A percentile compares a stretch with the other conserved stretches of the same genome.
Conservation (phyloP, 2,888 invertebrate species). For the Erebia aethiops region DNA sequence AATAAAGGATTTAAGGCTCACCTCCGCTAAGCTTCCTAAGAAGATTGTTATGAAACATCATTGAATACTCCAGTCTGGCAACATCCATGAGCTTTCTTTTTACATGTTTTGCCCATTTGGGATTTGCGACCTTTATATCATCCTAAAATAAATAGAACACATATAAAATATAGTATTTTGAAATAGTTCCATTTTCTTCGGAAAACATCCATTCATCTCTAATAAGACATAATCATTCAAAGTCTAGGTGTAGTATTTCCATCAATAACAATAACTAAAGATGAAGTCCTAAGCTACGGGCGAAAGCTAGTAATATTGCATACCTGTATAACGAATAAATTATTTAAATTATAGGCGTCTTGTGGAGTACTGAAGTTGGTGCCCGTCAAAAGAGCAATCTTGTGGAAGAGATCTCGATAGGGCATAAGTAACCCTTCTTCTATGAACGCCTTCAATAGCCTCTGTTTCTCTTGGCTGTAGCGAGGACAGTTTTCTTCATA, state of each 20-base stretch:
- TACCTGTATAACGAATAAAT: constrained; percentile 78
- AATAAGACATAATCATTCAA: neutral
- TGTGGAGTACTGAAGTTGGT: constrained; percentile 77
- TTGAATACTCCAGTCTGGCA: constrained; percentile 78
- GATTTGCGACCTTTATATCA: constrained; percentile 78
- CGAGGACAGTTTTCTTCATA: constrained; percentile 77
- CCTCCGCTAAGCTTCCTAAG: constrained; percentile 81
- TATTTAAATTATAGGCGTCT: constrained; percentile 73
- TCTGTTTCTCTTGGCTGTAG: constrained; percentile 72
- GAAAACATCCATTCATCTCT: neutral
- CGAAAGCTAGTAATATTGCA: neutral
- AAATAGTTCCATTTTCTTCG: neutral
- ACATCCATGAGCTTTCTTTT: constrained; percentile 79
- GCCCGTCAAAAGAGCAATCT: constrained; percentile 74
- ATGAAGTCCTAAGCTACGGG: neutral
- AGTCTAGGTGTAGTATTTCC: too few species aligned
- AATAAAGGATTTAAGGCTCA: constrained; percentile 43
- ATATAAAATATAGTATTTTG: neutral
- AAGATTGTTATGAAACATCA: constrained; percentile 78
- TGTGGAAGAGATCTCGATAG: constrained; percentile 71
- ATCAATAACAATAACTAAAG: neutral
- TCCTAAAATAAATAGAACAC: constrained; percentile 54
- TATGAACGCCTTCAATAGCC: constrained; percentile 66
- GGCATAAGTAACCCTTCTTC: constrained; percentile 70
- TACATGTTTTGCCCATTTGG: constrained; percentile 81